phyloP scores from a whole-genome alignment of 1,140 invertebrate genomes.

The Calephelis nemesis region DNA sequence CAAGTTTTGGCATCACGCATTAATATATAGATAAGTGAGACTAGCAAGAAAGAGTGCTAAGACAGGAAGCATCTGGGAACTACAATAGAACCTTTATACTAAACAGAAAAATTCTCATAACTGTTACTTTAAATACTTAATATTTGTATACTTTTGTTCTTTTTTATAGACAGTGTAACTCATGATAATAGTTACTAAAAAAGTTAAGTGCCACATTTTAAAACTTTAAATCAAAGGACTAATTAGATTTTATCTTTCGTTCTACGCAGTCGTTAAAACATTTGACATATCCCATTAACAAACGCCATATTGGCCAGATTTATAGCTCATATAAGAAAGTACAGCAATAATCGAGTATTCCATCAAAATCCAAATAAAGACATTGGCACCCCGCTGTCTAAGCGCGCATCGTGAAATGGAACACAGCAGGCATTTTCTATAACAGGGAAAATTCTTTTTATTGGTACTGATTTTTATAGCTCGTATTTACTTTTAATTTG shows the following conservation, averaged over 20 bases:
- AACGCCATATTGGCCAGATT: conserved; percentile 16
- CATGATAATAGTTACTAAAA: too few relatives aligned
- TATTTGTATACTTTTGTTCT: too few relatives aligned
- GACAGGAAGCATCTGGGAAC: too few relatives aligned
- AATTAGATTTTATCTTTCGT: neutral
- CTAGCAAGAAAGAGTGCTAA: too few relatives aligned
- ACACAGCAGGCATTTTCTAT: conserved; percentile 18
- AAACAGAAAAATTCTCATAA: too few relatives aligned
- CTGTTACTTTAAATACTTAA: too few relatives aligned
- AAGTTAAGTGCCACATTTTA: too few relatives aligned
- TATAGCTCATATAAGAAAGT: conserved; percentile 20
- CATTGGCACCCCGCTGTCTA: conserved; percentile 53
- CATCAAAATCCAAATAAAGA: conserved; percentile 53
- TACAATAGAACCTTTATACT: too few relatives aligned
- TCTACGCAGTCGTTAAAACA: neutral
- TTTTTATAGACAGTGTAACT: too few relatives aligned
- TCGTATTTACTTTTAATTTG: conserved; percentile 2
- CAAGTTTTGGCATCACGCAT: too few relatives aligned
- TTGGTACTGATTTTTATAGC: neutral
- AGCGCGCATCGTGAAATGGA: conserved; percentile 41
- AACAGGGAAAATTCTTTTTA: conserved; percentile 4
- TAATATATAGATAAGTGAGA: too few relatives aligned
- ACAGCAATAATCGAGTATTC: conserved; percentile 34
- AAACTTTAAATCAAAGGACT: too few relatives aligned
- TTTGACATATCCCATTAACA: conserved; percentile 13